Evolutionary conservation across 2,888 invertebrate species (phyloP), one percentile per base, ranked within the genome.

Genomic region (Stegophylla sp.): DNA sequence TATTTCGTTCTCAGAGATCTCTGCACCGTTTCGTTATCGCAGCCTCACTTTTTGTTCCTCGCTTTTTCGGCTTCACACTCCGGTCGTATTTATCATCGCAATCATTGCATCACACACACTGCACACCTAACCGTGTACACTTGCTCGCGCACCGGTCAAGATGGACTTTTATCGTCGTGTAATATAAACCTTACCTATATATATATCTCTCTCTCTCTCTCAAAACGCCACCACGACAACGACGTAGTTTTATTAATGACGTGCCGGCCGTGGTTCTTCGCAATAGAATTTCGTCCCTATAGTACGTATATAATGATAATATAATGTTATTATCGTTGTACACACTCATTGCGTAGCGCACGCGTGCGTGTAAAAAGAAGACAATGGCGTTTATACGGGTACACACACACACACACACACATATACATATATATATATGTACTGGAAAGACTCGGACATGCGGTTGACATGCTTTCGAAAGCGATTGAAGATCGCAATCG

Each of bases 391-490:
- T 13, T 45, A 15, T 45, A 45, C 45, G 12, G 7, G 10, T 45
- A 4, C 4, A n/a, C 20, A 23, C n/a, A 9, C 15, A 12, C 15
- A 7, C 20, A 15, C 17, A 66, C 23, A 41, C 10, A 34, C 15
- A 7, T 10, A 10, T 43, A 43, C 0, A 45, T 20, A 71, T 34
- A 72, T 4, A 5, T n/a, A 56, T 56, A 56, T 23, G 26, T 59
- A 59, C 43, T 34, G 23, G 23, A 45, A 26, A 3, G 45, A 28
- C 23, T 73, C 45, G 73, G 73, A 61, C 59, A 28, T 45, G 28
- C 73, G 26, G 73, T 61, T 61, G 73, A 73, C 59, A 61, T 59
- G 28, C 73, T 73, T 61, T 61, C 28, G 45, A 73, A 73, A 73
- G 59, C 73, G 73, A 45, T 73, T 59, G 45, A 61, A 61, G 73